Evolutionary conservation across 2,888 invertebrate genomes (phyloP).

Genomic region (Ligdia adustata): DNA sequence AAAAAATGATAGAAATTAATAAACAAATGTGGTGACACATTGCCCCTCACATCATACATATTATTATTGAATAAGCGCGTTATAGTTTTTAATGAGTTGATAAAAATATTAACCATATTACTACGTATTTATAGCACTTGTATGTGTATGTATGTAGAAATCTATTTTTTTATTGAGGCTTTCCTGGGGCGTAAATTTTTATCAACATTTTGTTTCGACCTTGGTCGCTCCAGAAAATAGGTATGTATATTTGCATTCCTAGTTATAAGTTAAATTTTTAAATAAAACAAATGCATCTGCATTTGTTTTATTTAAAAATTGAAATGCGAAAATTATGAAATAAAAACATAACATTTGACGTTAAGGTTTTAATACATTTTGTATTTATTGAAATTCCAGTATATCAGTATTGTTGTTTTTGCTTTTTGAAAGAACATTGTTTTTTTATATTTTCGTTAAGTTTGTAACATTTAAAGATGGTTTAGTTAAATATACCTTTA

Average conservation of each 20-base stretch:
- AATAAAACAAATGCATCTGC: too few relatives aligned
- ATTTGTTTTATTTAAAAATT: too few relatives aligned
- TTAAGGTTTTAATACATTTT: too few relatives aligned
- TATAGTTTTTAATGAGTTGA: conserved; percentile 2
- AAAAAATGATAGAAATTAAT: too few relatives aligned
- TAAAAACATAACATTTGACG: too few relatives aligned
- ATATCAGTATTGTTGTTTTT: conserved; percentile 29
- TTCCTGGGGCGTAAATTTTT: not conserved
- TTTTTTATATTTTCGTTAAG: conserved; percentile 28
- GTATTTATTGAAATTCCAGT: conserved; percentile 8
- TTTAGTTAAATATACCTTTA: too few relatives aligned
- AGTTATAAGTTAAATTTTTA: too few relatives aligned
- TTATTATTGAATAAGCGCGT: conserved; percentile 8
- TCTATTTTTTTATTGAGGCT: conserved; percentile 3
- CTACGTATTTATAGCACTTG: not conserved
- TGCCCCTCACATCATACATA: conserved; percentile 4
- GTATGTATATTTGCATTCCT: too few relatives aligned
- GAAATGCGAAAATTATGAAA: too few relatives aligned
- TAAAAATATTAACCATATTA: conserved; percentile 1
- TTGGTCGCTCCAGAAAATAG: too few relatives aligned
- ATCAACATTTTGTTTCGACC: too few relatives aligned
- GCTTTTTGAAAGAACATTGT: conserved; percentile 4
- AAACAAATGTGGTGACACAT: conserved; percentile 11
- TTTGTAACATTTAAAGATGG: conserved; percentile 18
- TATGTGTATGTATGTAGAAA: not conserved